Evolutionary conservation across 2,797 vertebrate species (phyloP).

Genomic region (Acropternis orthonyx): DNA sequence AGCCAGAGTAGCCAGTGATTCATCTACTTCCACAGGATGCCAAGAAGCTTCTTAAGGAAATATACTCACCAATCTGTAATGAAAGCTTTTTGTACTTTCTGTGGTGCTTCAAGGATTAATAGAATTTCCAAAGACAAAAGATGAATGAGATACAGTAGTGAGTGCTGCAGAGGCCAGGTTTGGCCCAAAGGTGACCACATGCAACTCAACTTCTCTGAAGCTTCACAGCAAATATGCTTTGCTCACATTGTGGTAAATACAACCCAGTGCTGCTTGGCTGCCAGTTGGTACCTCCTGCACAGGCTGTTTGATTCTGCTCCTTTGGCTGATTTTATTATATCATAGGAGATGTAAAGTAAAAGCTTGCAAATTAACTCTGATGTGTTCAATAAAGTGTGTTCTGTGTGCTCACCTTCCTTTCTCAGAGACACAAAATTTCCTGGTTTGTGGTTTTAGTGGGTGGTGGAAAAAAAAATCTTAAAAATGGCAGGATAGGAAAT

Average conservation of each 20-base stretch:
- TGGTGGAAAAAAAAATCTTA: not conserved
- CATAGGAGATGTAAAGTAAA: not conserved
- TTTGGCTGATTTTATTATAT: not conserved
- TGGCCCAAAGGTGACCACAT: not conserved
- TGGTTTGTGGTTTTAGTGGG: not conserved
- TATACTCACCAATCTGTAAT: conserved; percentile 68
- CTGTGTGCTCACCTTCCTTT: not conserved
- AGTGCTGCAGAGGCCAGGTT: not conserved
- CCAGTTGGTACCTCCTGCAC: not conserved
- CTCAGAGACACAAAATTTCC: not conserved
- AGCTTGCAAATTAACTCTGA: not conserved
- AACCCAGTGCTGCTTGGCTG: not conserved
- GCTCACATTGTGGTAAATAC: not conserved
- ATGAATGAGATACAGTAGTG: conserved; percentile 34
- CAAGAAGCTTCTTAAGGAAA: conserved; percentile 71
- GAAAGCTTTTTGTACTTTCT: conserved; percentile 62
- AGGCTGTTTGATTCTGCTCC: not conserved
- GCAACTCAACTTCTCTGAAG: conserved; percentile 2
- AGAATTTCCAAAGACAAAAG: conserved; percentile 48
- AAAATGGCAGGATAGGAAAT: not conserved
- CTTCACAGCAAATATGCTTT: not conserved
- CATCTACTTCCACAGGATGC: conserved; percentile 62
- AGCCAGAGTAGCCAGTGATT: conserved; percentile 70
- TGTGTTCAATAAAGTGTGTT: not conserved
- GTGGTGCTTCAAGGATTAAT: conserved; percentile 61